Conservation (phyloP, 2,888 invertebrate genomes). For the Coenonympha arcania region DNA sequence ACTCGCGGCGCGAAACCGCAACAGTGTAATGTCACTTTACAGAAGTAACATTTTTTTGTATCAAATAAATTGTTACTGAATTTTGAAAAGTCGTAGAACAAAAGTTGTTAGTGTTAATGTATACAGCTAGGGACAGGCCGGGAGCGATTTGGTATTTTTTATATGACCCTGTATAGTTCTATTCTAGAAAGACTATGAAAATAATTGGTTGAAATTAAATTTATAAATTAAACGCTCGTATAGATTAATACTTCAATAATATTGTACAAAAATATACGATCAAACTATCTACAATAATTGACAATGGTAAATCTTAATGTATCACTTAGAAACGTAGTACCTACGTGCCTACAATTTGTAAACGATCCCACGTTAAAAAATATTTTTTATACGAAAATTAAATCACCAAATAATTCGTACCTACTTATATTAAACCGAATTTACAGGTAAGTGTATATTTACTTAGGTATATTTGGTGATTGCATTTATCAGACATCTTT, state of each 20-base stretch:
- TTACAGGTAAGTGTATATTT: background rate
- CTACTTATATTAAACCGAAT: too few relatives aligned
- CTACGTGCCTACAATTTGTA: background rate
- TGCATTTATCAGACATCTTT: background rate
- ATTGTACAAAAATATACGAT: conserved; percentile 53
- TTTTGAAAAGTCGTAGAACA: too few relatives aligned
- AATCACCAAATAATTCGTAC: background rate
- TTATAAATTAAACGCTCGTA: conserved; percentile 13
- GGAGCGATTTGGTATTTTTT: too few relatives aligned
- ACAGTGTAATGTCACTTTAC: too few relatives aligned
- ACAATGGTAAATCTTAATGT: conserved; percentile 16
- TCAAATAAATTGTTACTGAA: too few relatives aligned
- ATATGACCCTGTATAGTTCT: too few relatives aligned
- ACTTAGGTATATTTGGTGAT: background rate
- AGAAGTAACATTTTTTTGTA: too few relatives aligned
- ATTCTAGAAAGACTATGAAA: background rate
- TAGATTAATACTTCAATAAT: conserved; percentile 37
- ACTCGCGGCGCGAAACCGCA: too few relatives aligned
- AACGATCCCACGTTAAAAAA: background rate
- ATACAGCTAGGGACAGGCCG: too few relatives aligned
- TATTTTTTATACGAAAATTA: background rate
- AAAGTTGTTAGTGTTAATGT: too few relatives aligned
- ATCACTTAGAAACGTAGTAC: too few relatives aligned
- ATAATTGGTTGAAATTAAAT: background rate
- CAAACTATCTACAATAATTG: conserved; percentile 52